Conservation (phyloP, 2,797 vertebrate species). For the Nyctalus aviator region DNA sequence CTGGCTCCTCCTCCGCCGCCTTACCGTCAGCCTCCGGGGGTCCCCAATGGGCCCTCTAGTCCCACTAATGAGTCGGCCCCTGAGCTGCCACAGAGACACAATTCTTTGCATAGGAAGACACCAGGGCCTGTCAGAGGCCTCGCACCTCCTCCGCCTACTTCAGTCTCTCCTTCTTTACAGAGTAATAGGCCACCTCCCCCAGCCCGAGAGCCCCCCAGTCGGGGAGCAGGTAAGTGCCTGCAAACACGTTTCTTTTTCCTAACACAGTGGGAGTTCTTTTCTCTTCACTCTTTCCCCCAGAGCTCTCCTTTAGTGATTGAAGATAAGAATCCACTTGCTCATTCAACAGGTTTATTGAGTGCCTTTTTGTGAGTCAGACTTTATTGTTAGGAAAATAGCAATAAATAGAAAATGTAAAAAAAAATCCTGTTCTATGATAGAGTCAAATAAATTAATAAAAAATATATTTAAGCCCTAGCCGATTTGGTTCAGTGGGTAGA, state of each 20-base stretch:
- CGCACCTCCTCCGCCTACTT: constrained; percentile 89
- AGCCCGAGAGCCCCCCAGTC: constrained; percentile 94
- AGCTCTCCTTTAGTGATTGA: background rate
- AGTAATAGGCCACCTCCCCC: constrained; percentile 93
- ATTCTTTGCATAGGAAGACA: constrained; percentile 95
- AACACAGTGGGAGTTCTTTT: background rate
- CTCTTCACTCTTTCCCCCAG: background rate
- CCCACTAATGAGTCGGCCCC: constrained; percentile 90
- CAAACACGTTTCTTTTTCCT: background rate
- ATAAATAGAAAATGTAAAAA: background rate
- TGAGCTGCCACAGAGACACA: constrained; percentile 96
- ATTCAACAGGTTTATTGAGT: background rate
- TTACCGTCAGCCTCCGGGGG: constrained; percentile 91
- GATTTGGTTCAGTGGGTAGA: too few relatives aligned
- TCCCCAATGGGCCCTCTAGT: constrained; percentile 92
- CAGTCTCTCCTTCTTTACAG: constrained; percentile 90
- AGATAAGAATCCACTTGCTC: background rate
- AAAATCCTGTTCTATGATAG: background rate
- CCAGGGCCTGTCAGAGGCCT: constrained; percentile 86
- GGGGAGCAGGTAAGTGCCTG: constrained; percentile 92
- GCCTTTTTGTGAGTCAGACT: background rate
- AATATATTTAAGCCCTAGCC: too few relatives aligned
- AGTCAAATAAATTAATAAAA: background rate
- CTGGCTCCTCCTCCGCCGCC: constrained; percentile 93
- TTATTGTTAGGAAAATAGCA: constrained; percentile 10